Evolutionary conservation across 2,113 vertebrate species (phyloP), one percentile per base, ranked within the genome.

Genomic region (human (Homo sapiens)): DNA sequence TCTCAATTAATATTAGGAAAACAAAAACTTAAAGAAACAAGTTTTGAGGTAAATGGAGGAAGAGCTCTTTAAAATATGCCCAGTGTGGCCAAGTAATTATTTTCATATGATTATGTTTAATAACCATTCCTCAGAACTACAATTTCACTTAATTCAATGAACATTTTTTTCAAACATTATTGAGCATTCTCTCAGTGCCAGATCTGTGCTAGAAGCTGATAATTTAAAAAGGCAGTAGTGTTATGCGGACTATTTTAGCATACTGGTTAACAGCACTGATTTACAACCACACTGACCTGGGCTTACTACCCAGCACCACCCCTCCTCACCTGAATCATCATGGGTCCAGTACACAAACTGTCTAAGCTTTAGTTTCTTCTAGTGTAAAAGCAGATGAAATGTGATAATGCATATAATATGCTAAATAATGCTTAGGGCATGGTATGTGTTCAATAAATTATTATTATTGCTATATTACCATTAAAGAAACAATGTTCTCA

Each of bases 401-500:
- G 18, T 94, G 45, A 75, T 89, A 97, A 96, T 97, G 84, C 89
- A 96, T 93, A 96, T 25, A 18, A 68, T 92, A 50, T 61, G 66
- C 40, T 55, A 80, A 92, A 52, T 66, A 92, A 90, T 40, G 10
- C 2, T 48, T 45, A 14, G 9, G 8, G 17, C 38, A 35, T 30
- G 13, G 7, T 82, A 48, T 90, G 45, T 61, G 8, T 90, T 95
- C 68, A 75, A n/a, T 89, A 59, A 20, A 13, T 89, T 82, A 57
- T 76, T 86, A 57, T 76, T 48, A 45, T 27, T 81, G 8, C 3
- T 38, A 0, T 79, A 61, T 59, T 80, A 73, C 23, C 80, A 73
- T 43, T 91, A 66, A 81, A 82, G 70, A 95, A 96, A 48, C 20
- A 78, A 5, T 85, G 5, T 5, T 73, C 38, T 87, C 40, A 35